phyloP scores from a whole-genome alignment of 2,113 vertebrate species.

The Cyanocitta stelleri region DNA sequence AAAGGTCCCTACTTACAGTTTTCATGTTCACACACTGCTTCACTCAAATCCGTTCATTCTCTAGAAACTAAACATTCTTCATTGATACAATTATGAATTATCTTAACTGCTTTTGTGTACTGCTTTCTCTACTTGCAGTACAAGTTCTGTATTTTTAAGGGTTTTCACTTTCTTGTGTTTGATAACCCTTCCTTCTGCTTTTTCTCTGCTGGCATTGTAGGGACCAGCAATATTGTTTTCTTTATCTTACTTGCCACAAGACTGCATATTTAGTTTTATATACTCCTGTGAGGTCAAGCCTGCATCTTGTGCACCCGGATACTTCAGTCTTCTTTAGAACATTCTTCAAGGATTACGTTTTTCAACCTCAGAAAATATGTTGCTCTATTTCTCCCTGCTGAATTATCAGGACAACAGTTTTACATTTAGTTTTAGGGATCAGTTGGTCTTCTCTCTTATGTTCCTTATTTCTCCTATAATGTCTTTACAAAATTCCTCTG shows the following conservation, averaged over 20 bases:
- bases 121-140: not conserved
- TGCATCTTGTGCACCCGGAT: not conserved
- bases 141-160: not conserved
- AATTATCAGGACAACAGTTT: not conserved
- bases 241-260: not conserved
- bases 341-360: not conserved
- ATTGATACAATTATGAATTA: not conserved
- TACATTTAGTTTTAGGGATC: not conserved
- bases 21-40: not conserved
- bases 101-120: not conserved
- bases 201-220: not conserved
- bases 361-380: not conserved
- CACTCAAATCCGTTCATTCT: not conserved
- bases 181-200: not conserved
- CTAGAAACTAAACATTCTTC: not conserved
- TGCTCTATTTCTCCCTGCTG: not conserved
- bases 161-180: not conserved
- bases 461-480: not conserved
- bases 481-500: not conserved
- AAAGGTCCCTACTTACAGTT: not conserved
- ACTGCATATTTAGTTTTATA: not conserved
- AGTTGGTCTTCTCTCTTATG: not conserved
- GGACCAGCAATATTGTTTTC: not conserved
- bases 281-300: not conserved
- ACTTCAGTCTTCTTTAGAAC: not conserved